Evolutionary conservation across 2,113 vertebrate genomes (phyloP), one percentile per base, ranked within the genome.

Genomic region (Gambusia holbrooki): DNA sequence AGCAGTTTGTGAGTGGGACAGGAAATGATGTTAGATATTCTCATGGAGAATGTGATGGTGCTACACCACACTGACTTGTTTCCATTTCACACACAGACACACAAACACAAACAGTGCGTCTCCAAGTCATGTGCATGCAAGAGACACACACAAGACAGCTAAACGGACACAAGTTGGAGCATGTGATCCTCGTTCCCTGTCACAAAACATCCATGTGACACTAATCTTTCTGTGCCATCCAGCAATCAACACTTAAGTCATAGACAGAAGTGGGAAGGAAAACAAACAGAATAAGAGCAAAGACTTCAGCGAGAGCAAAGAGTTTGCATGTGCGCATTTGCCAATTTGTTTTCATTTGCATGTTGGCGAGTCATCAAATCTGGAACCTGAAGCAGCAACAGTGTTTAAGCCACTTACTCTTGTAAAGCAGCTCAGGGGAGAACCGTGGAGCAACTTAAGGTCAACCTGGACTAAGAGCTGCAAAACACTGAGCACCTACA

Each of bases 1-100:
- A 84, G 75, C 66, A 89, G 77, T 81, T 87, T 87, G 81, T 85
- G 85, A 91, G 76, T 80, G 5, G 76, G 80, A 88, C 90, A 92
- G 92, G 91, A 93, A 89, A 87, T 93, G 72, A 91, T 86, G 83
- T 81, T 74, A 82, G 71, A 74, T 48, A 73, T 64, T 87, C 84
- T 81, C 84, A 81, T 69, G 70, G 81, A 82, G 63, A 77, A 54
- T 76, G 64, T 73, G 62, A 76, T 25, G 28, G 66, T 17, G 5
- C 27, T 61, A 3, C 15, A n/a, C 13, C 30, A 54, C 32, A 15
- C 27, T 1, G 22, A 64, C 19, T 28, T 69, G 58, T 61, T 27
- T 10, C 48, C 25, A 1, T 42, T 28, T 25, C 8, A 69, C 76
- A 37, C 69, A 25, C 64, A 72, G 62, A 74, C 35, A 69, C 30